These are phyloP conservation scores for Muscina levida DNA, from an alignment of 2,888 invertebrate species.

Conservation along the genomic window DNA sequence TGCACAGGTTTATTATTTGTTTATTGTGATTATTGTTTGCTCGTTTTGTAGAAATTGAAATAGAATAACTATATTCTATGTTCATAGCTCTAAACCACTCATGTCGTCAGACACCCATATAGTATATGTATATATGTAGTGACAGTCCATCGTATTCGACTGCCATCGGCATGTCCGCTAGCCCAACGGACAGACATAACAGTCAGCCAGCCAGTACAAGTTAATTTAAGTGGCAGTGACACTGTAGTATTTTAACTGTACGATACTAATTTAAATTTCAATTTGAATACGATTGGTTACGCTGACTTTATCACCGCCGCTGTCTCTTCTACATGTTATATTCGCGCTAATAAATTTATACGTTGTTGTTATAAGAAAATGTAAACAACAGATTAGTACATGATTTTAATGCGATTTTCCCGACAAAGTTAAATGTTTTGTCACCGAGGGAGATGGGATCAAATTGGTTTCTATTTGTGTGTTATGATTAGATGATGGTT, in stretches of 20 bases:
- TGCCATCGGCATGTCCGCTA: background rate
- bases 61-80: too few relatives aligned
- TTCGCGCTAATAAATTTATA: background rate
- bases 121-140: too few relatives aligned
- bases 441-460: too few relatives aligned
- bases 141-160: background rate
- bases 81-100: too few relatives aligned
- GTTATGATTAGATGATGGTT: too few relatives aligned
- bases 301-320: background rate
- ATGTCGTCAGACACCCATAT: background rate
- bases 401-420: conserved; percentile 8
- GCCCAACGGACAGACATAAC: conserved; percentile 39
- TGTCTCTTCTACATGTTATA: background rate
- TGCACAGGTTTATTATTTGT: too few relatives aligned
- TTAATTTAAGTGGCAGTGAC: conserved; percentile 65
- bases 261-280: conserved; percentile 60
- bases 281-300: background rate
- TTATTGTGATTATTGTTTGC: too few relatives aligned
- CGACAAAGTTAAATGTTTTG: background rate
- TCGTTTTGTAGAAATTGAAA: too few relatives aligned
- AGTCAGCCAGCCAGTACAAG: conserved; percentile 32
- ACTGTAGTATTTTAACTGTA: conserved; percentile 50
- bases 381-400: conserved; percentile 2
- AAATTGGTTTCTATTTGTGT: too few relatives aligned
- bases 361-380: conserved; percentile 6